A percentile compares a stretch with the other conserved stretches of the same genome.
phyloP scores from a whole-genome alignment of 2,797 vertebrate genomes.

The Pantherophis alleghaniensis region DNA sequence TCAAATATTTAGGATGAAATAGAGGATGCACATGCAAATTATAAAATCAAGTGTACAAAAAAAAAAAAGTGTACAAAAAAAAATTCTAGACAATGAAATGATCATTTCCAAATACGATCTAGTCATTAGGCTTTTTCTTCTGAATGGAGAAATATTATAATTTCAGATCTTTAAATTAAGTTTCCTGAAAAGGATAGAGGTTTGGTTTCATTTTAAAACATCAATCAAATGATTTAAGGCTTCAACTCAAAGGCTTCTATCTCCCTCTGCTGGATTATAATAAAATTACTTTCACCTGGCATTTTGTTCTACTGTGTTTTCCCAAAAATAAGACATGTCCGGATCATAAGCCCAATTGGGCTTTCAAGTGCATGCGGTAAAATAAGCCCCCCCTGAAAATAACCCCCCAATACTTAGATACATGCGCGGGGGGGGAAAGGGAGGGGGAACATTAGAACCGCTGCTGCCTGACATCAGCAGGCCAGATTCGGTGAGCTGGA shows the following conservation, averaged over 20 bases:
- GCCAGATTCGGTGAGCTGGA: too few species aligned
- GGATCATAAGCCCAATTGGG: too few species aligned
- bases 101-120: background rate
- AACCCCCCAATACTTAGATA: too few species aligned
- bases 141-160: background rate
- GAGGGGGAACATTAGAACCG: too few species aligned
- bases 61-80: background rate
- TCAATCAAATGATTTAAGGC: background rate
- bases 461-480: too few species aligned
- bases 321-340: too few species aligned
- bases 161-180: background rate
- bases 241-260: conserved; percentile 3
- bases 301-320: background rate
- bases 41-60: background rate
- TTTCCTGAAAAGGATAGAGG: background rate
- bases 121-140: background rate
- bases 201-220: background rate
- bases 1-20: background rate
- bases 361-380: too few species aligned
- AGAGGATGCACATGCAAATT: background rate
- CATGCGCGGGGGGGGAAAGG: too few species aligned
- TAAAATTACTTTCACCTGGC: background rate
- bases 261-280: conserved; percentile 19
- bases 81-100: background rate
- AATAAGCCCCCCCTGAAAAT: too few species aligned